phyloP scores from a whole-genome alignment of 1,140 invertebrate genomes.

The Hypothenemus hampei region DNA sequence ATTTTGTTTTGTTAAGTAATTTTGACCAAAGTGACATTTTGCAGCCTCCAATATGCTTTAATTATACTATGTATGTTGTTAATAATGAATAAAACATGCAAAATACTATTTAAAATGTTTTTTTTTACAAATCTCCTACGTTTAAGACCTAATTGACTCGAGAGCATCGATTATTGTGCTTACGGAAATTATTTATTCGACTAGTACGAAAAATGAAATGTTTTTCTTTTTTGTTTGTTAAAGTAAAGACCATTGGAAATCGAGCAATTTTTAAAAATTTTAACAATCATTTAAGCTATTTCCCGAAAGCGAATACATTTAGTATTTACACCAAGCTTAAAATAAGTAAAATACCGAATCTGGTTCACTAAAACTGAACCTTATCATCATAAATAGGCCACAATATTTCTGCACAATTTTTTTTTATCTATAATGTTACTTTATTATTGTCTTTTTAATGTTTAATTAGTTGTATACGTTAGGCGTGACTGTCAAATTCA shows the following conservation, averaged over 20 bases:
- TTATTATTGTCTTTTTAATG: constrained; percentile 19
- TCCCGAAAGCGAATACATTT: constrained; percentile 14
- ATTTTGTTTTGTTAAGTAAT: too few relatives aligned
- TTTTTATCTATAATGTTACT: constrained; percentile 8
- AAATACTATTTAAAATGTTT: too few relatives aligned
- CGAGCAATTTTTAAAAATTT: neutral
- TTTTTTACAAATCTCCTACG: too few relatives aligned
- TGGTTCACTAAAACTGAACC: constrained; percentile 23
- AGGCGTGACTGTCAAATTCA: too few relatives aligned
- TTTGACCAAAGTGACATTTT: too few relatives aligned
- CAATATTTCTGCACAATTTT: constrained; percentile 20
- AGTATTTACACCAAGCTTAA: constrained; percentile 19
- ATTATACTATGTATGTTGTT: neutral
- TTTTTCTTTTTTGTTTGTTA: too few relatives aligned
- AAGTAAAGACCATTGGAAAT: too few relatives aligned
- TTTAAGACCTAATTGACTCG: too few relatives aligned
- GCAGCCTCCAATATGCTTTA: constrained; percentile 3
- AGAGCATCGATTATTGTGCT: too few relatives aligned
- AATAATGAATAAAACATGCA: neutral
- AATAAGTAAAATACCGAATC: constrained; percentile 10
- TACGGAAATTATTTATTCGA: too few relatives aligned
- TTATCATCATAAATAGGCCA: constrained; percentile 18
- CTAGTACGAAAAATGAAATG: too few relatives aligned
- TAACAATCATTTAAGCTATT: constrained; percentile 5
- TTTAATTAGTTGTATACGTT: constrained; percentile 19